These are phyloP conservation scores for Tokudaia muenninki DNA, from an alignment of 2,797 vertebrate genomes.

Conservation along the genomic window DNA sequence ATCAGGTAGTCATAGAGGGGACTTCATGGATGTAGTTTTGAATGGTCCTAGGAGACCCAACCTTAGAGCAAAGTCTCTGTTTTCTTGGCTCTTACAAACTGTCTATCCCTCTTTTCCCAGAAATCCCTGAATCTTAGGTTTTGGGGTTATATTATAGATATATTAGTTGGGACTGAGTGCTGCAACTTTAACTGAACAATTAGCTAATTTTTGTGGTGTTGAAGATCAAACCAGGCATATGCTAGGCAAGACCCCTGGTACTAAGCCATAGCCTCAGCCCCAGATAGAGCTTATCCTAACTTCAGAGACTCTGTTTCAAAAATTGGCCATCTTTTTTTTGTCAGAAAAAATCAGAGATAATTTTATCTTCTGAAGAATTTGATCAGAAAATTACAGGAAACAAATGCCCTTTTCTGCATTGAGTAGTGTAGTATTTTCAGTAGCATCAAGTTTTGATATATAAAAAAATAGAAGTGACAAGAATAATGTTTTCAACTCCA, in stretches of 20 bases:
- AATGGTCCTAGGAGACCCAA: not conserved
- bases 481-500: conserved; percentile 10
- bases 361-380: conserved; percentile 45
- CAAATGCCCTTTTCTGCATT: not conserved
- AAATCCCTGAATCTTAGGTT: not conserved
- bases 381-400: not conserved
- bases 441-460: not conserved
- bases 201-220: not conserved
- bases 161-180: not conserved
- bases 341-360: not conserved
- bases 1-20: too few species aligned
- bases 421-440: conserved; percentile 17
- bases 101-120: not conserved
- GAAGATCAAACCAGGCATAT: not conserved
- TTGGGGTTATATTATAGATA: not conserved
- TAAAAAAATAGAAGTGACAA: conserved; percentile 64
- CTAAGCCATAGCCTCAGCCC: too few species aligned
- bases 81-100: not conserved
- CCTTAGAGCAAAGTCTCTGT: not conserved
- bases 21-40: not conserved
- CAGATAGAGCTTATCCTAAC: conserved; percentile 31
- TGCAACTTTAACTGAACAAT: not conserved
- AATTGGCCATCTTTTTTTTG: conserved; percentile 58
- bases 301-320: conserved; percentile 36
- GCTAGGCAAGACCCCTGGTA: too few species aligned